phyloP scores from a whole-genome alignment of 1,140 invertebrate genomes.

The Linepithema humile region DNA sequence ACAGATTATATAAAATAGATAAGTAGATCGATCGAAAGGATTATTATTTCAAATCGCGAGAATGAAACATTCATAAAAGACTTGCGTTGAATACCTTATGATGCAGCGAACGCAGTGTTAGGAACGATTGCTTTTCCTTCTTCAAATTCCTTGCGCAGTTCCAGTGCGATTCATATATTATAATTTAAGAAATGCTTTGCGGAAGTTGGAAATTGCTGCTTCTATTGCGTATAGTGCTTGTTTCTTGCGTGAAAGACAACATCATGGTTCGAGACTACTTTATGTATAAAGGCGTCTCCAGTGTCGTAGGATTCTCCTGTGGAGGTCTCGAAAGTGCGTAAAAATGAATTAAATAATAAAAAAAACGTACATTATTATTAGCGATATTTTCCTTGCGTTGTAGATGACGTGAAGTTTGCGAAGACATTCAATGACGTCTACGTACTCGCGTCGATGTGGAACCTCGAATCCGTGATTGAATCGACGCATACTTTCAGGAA shows the following conservation, averaged over 20 bases:
- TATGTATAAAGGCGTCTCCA: constrained; percentile 44
- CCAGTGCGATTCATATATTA: neutral
- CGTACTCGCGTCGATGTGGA: constrained; percentile 37
- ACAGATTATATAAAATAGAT: neutral
- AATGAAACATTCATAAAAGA: constrained; percentile 7
- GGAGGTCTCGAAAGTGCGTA: constrained; percentile 48
- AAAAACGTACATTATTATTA: neutral
- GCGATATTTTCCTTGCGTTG: neutral
- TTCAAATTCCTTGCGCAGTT: constrained; percentile 13
- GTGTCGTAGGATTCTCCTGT: constrained; percentile 63
- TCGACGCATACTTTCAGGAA: neutral
- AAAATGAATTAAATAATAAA: neutral
- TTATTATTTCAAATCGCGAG: constrained; percentile 21
- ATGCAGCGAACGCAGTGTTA: neutral
- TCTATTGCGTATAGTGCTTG: neutral
- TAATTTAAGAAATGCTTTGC: constrained; percentile 9
- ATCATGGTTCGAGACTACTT: constrained; percentile 68
- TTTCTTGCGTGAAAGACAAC: constrained; percentile 38
- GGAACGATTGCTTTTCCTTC: neutral
- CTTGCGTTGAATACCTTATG: constrained; percentile 14
- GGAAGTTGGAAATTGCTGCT: constrained; percentile 22
- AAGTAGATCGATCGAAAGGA: neutral
- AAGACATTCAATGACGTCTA: constrained; percentile 51
- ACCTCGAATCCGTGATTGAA: neutral
- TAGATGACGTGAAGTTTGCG: constrained; percentile 60